Evolutionary conservation across 2,888 invertebrate species (phyloP).

Genomic region (Laothoe populi): DNA sequence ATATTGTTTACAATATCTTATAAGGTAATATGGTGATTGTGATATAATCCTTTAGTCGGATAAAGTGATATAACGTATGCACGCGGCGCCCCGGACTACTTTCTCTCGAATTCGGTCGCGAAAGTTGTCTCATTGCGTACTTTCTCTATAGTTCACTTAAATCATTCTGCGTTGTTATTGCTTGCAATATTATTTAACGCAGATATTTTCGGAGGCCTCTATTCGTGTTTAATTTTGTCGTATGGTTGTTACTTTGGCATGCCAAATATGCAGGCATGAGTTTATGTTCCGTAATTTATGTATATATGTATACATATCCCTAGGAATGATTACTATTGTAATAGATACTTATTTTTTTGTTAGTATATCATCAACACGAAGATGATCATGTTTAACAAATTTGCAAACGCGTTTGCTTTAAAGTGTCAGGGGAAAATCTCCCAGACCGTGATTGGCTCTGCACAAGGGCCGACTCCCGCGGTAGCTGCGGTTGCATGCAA

Average conservation of each 20-base stretch:
- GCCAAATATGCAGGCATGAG: neutral
- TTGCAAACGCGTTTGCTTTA: neutral
- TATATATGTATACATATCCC: neutral
- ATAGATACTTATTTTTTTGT: neutral
- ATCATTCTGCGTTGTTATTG: slow-evolving; percentile 56
- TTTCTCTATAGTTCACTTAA: slow-evolving; percentile 76
- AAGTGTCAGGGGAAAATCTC: too few species aligned
- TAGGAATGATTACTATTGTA: neutral
- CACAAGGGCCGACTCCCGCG: too few species aligned
- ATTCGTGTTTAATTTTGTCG: slow-evolving; percentile 23
- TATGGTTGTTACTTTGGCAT: neutral
- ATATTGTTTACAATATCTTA: slow-evolving; percentile 31
- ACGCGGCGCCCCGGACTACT: slow-evolving; percentile 76
- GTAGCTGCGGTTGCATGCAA: too few species aligned
- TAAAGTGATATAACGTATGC: slow-evolving; percentile 82
- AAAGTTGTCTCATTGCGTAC: slow-evolving; percentile 81
- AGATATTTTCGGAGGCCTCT: slow-evolving; percentile 17
- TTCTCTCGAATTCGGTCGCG: slow-evolving; percentile 84
- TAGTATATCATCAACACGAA: neutral
- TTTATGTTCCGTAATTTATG: neutral
- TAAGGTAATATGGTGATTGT: slow-evolving; percentile 42
- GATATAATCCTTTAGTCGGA: slow-evolving; percentile 76
- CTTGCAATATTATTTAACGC: slow-evolving; percentile 30
- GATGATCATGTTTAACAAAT: neutral
- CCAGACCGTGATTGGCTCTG: too few species aligned